Base-by-base conservation (phyloP, 2,113 vertebrate species). In the Varanus komodoensis region DNA sequence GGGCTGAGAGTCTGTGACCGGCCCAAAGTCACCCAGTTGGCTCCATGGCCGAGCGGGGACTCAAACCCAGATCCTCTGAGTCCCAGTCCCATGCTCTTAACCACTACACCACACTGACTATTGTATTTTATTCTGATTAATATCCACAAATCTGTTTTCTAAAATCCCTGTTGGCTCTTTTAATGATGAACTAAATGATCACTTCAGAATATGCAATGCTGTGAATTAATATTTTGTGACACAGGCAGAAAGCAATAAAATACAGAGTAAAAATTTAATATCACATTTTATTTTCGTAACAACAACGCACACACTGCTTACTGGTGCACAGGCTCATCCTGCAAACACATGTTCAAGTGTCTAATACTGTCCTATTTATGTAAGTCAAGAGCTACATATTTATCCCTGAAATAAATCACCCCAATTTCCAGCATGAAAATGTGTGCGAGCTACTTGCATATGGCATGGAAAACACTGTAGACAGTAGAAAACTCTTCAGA, bases 231-330 rank as follows among this genome's bases (percentile, higher is more conserved):
- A 82, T 74, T 15, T 29, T 79, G 44, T 69, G 86, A 87, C 50
- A 25, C n/a, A 84, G 52, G 27, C 32, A 87, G 57, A 87, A 81
- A 67, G 54, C n/a, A 75, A 82, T 67, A 77, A 82, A 87, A 57
- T 48, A 78, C 21, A 75, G 11, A 32, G 32, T 34, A 68, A 87
- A 54, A 68, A 68, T 83, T 83, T 83, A 32, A 82, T 64, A 83
- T 84, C 38, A 64, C 71, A 84, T 90, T 90, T 75, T 94, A 44
- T 92, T 95, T 95, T 84, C 79, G 92, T 79, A 92, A 91, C 8
- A 54, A 93, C 81, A 7, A 8, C 89, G 73, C 89, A 48, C 89
- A 52, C 90, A 90, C 44, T 67, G 50, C 61, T 15, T 57, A 27
- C 50, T 69, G 12, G 64, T 32, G 92, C 84, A 90, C 7, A 88